Conservation (phyloP, 2,113 vertebrate genomes). For the Tetrao urogallus region DNA sequence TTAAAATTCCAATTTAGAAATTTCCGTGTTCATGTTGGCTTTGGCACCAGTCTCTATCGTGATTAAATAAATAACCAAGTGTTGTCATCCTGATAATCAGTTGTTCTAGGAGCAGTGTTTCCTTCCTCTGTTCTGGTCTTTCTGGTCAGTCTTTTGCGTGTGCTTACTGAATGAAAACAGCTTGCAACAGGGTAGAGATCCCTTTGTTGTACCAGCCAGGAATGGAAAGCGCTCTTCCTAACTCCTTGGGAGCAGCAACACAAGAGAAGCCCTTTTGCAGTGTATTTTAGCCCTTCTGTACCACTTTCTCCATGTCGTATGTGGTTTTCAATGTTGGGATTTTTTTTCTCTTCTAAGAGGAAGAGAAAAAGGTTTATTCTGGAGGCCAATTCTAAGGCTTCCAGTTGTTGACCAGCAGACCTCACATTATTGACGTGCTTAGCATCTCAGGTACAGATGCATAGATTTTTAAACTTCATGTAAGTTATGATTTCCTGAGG, state of each 20-base stretch:
- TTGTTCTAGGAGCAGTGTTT: neutral
- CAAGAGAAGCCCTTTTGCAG: neutral
- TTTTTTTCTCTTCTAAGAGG: neutral
- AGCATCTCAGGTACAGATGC: neutral
- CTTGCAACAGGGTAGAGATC: neutral
- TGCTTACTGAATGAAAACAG: neutral
- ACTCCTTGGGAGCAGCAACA: neutral
- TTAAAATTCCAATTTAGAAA: neutral
- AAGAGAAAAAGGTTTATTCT: neutral
- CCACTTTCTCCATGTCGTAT: neutral
- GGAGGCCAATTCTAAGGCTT: neutral
- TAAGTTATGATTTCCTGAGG: neutral
- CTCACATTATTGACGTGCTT: neutral
- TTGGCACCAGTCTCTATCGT: neutral
- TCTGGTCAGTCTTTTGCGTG: neutral
- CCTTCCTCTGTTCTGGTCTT: neutral
- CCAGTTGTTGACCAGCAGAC: constrained; percentile 7
- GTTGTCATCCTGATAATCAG: neutral
- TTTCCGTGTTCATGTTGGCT: neutral
- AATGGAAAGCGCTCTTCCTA: neutral
- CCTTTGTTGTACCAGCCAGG: neutral
- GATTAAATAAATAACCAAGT: neutral
- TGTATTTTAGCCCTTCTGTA: neutral
- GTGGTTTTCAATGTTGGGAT: neutral
- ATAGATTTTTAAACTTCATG: constrained; percentile 5